Base-by-base conservation (phyloP, 2,113 vertebrate genomes). In the Pteruthius melanotis region DNA sequence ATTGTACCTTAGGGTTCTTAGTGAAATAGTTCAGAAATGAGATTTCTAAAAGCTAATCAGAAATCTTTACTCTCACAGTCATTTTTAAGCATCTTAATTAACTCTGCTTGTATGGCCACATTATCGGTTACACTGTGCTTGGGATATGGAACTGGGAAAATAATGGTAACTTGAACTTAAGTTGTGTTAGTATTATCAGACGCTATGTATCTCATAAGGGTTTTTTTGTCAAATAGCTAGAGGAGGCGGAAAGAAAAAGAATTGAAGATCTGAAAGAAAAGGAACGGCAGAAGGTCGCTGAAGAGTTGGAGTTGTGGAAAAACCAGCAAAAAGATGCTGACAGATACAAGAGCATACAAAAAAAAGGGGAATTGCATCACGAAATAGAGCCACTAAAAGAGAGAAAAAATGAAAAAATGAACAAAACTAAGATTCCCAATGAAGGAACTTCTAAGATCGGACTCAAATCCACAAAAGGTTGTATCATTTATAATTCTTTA, bases 251-350 rank as follows among this genome's bases (percentile, higher is more conserved):
- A 94, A 98, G 98, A 94, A 98, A 97, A 75, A 97, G 93, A 83
- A 99, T 99, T 95, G 98, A 99, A 97, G 96, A 97, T 90, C 94
- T 98, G 66, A 99, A 99, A 96, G 98, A 99, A 42, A 95, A 96
- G 23, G 99, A 99, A 81, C 93, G 97, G 42, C 93, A 95, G 87
- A 98, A 97, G 93, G 98, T 98, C 39, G 96, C 97, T 30, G 74
- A 97, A 49, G 99, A 99, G 88, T 89, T 99, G 94, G 98, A 98
- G 83, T 96, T 94, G 6, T 99, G 99, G 99, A 98, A 98, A 92
- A 96, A 97, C 28, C 90, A 95, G 57, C 97, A 98, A 85, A 97
- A 86, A 49, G 90, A 97, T 86, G 61, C 72, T 56, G 96, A 97
- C 56, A 95, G 97, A 64, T 96, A 95, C 60, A 96, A 96, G 33